phyloP scores from a whole-genome alignment of 2,113 vertebrate genomes.

The Pygoscelis antarcticus region DNA sequence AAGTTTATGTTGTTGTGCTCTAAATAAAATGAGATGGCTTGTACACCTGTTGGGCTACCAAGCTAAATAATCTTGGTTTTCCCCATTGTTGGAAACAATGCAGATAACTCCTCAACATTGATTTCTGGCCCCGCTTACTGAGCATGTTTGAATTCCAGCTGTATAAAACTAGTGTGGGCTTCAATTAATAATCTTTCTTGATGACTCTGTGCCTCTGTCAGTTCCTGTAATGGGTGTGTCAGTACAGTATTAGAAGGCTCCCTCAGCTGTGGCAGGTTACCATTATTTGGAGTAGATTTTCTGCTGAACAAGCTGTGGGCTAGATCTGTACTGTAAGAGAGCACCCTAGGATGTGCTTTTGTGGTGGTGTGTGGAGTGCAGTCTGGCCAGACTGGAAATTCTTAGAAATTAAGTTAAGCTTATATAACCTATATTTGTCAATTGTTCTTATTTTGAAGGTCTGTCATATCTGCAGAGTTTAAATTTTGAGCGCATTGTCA shows the following conservation, averaged over 20 bases:
- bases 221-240: background rate
- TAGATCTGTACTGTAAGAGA: background rate
- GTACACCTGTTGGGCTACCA: background rate
- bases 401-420: background rate
- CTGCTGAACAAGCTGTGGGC: background rate
- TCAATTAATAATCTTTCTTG: background rate
- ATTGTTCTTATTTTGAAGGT: conserved; percentile 74
- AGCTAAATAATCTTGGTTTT: background rate
- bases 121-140: background rate
- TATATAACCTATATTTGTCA: background rate
- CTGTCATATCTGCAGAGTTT: conserved; percentile 90
- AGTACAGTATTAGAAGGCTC: background rate
- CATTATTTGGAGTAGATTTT: background rate
- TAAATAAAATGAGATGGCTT: background rate
- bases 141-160: background rate
- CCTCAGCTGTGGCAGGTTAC: background rate
- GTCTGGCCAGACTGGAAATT: background rate
- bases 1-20: background rate
- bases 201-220: background rate
- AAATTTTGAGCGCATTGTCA: conserved; percentile 93
- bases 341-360: background rate
- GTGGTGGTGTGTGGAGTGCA: background rate
- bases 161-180: background rate
- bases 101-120: background rate
- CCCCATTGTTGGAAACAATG: background rate